Evolutionary conservation across 2,113 vertebrate species (phyloP).

Genomic region (Oxygymnocypris stewartii): DNA sequence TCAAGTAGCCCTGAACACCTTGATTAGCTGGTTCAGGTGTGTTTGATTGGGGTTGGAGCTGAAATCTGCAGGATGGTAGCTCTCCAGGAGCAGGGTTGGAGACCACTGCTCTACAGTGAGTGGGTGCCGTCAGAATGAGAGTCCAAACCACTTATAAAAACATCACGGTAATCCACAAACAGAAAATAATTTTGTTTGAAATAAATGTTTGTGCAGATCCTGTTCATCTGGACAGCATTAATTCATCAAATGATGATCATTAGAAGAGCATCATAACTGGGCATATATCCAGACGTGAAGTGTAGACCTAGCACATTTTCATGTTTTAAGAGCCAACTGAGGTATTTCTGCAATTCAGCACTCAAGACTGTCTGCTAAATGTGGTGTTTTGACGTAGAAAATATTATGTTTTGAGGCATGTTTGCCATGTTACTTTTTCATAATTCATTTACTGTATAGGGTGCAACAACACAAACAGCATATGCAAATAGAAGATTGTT

Average conservation of each 20-base stretch:
- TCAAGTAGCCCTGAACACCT: too few species aligned
- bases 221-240: conserved; percentile 1
- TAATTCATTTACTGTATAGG: neutral
- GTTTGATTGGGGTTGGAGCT: too few species aligned
- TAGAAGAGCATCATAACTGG: conserved; percentile 5
- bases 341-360: neutral
- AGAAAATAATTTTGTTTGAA: neutral
- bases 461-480: neutral
- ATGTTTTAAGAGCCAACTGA: neutral
- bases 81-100: too few species aligned
- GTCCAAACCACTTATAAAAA: neutral
- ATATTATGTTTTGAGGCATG: neutral
- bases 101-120: neutral
- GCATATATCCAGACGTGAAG: neutral
- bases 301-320: conserved; percentile 12
- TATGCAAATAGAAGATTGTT: neutral
- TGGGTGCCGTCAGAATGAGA: neutral
- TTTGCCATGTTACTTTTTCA: neutral
- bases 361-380: too few species aligned
- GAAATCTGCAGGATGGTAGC: too few species aligned
- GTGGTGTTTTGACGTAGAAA: neutral
- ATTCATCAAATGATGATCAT: neutral
- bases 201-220: neutral
- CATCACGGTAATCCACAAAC: neutral
- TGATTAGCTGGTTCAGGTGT: too few species aligned